phyloP scores from a whole-genome alignment of 2,888 invertebrate genomes.

The Lasioglossum lativentre region DNA sequence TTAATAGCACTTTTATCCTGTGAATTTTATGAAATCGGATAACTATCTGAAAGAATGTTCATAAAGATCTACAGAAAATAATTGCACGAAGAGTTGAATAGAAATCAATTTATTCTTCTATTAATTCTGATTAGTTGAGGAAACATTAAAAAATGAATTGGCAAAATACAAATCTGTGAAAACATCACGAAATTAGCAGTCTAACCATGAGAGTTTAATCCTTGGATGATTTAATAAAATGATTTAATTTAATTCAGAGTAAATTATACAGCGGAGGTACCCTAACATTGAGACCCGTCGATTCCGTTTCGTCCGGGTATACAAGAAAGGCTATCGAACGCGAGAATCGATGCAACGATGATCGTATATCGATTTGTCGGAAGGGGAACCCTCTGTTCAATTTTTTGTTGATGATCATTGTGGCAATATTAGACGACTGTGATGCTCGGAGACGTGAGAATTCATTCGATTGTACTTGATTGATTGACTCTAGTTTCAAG shows the following conservation, averaged over 20 bases:
- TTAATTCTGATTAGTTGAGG: no score
- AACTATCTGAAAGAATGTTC: neutral
- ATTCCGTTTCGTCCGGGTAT: neutral
- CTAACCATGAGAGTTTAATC: no score
- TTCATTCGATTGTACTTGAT: neutral
- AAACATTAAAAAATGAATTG: no score
- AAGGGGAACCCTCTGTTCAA: conserved; percentile 39
- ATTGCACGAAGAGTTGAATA: no score
- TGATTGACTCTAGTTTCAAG: neutral
- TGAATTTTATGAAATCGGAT: neutral
- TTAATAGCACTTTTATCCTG: no score
- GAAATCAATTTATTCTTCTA: no score
- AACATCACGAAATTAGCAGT: no score
- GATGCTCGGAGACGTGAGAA: neutral
- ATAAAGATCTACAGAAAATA: neutral
- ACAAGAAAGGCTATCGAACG: conserved; percentile 41
- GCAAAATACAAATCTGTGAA: no score
- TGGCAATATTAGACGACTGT: neutral
- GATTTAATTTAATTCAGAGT: no score
- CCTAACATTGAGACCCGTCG: neutral
- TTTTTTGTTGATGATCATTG: neutral
- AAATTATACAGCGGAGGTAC: neutral
- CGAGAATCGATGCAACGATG: conserved; percentile 39
- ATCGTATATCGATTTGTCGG: neutral
- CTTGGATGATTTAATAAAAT: no score